phyloP scores from a whole-genome alignment of 2,888 invertebrate species.

The Parasteatoda lunata region DNA sequence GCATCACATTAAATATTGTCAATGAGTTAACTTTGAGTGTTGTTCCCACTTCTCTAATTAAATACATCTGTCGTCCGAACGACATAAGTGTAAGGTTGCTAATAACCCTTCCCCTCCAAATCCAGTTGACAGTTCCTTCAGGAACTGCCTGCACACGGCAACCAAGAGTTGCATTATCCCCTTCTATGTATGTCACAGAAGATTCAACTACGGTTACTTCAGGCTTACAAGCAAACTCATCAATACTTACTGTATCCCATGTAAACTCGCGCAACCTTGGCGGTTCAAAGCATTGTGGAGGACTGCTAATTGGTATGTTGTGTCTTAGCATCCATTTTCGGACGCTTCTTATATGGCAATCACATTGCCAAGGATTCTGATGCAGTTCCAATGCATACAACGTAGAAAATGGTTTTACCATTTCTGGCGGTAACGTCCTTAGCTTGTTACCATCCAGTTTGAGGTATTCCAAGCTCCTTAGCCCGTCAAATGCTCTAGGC shows the following conservation, averaged over 20 bases:
- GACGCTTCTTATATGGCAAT: constrained; percentile 86
- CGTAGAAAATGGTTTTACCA: constrained; percentile 66
- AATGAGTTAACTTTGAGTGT: constrained; percentile 69
- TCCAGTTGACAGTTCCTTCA: constrained; percentile 69
- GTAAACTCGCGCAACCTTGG: constrained; percentile 72
- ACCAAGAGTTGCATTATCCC: constrained; percentile 70
- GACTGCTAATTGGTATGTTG: constrained; percentile 84
- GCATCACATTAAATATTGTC: constrained; percentile 71
- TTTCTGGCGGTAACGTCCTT: constrained; percentile 66
- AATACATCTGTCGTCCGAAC: constrained; percentile 71
- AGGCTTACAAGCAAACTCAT: constrained; percentile 70
- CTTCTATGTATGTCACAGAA: constrained; percentile 49
- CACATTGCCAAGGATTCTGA: constrained; percentile 80
- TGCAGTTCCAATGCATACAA: constrained; percentile 65
- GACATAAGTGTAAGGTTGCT: constrained; percentile 70
- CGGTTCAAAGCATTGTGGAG: constrained; percentile 84
- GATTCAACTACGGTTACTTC: constrained; percentile 65
- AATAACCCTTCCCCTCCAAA: constrained; percentile 69
- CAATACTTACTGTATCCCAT: constrained; percentile 69
- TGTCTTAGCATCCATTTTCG: constrained; percentile 87
- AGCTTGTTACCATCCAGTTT: constrained; percentile 69
- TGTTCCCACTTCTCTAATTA: constrained; percentile 69
- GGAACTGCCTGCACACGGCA: constrained; percentile 70
- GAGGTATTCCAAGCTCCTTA: constrained; percentile 69
- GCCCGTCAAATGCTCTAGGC: constrained; percentile 69